Evolutionary conservation across 2,888 invertebrate genomes (phyloP), one percentile per base, ranked within the genome.

Genomic region (Lordiphosa fenestrarum): DNA sequence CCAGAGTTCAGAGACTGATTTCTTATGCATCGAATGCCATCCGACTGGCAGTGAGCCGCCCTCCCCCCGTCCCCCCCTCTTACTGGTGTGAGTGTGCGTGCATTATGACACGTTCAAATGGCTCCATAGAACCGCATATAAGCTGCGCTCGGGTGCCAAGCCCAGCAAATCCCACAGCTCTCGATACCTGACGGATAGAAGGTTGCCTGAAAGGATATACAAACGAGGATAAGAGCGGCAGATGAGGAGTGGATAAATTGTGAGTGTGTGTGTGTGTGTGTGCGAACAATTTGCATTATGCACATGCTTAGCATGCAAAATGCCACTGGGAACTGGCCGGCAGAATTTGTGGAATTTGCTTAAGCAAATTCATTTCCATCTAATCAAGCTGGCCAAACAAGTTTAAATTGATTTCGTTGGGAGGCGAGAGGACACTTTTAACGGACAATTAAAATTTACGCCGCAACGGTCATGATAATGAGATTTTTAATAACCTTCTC

Each of bases 361-460:
- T 75, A 78, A 62, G 80, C 70, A 82, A 77, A 80, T 78, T 78
- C 83, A 83, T 83, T 83, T 71, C 83, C 73, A 76, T 77, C 77
- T 77, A 77, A 77, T 77, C 77, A 80, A 71, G 71, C 76, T 78
- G 73, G 77, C 69, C 84, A 78, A 78, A 78, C 77, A 78, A 78
- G 71, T 78, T 80, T 76, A 83, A 78, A 78, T 80, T 80, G 78
- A 81, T 84, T 80, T 74, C 66, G 66, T 60, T 55, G 66, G 58
- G 57, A 7, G 58, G 63, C 66, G 61, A 69, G 62, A 66, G 77
- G 84, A 71, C 75, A 60, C 55, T 84, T 75, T 80, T 78, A 80
- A 82, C 75, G 84, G 82, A 84, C 80, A 80, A 80, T 80, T 80
- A 80, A 84, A 84, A 80, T 84, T 73, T 80, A 80, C 82, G 82